phyloP scores from a whole-genome alignment of 2,888 invertebrate genomes.

The Nymphalis polychloros region DNA sequence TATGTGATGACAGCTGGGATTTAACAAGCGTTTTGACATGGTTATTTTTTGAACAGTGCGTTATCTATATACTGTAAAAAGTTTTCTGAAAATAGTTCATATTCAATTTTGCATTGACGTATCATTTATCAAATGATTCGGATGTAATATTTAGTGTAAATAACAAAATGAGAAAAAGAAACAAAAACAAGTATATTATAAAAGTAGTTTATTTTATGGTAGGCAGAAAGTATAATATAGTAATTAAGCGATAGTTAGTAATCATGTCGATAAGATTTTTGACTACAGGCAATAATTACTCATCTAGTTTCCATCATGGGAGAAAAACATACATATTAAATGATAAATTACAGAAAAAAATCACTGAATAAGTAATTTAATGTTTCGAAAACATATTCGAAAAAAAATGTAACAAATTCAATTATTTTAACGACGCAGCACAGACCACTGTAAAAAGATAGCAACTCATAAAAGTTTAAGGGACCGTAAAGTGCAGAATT shows the following conservation, averaged over 20 bases:
- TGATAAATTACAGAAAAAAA: no score
- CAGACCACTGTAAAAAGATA: constrained; percentile 32
- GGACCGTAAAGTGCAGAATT: constrained; percentile 35
- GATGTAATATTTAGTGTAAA: no score
- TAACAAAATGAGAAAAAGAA: no score
- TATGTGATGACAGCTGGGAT: constrained; percentile 41
- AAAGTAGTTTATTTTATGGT: no score
- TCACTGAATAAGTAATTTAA: not conserved
- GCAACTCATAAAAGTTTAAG: constrained; percentile 35
- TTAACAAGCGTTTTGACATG: constrained; percentile 31
- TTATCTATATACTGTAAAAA: constrained; percentile 6
- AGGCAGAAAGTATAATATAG: no score
- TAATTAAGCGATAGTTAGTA: no score
- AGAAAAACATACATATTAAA: no score
- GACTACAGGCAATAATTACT: no score
- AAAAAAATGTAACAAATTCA: constrained; percentile 22
- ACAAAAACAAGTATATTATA: no score
- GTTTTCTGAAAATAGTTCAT: constrained; percentile 2
- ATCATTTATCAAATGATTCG: no score
- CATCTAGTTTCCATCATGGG: no score
- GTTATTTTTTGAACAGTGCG: not conserved
- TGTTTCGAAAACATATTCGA: constrained; percentile 9
- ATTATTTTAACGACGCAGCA: constrained; percentile 30
- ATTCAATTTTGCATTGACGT: not conserved
- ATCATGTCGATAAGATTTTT: no score